Conservation (phyloP, 2,888 invertebrate species). For the Himalopsyche japonica region DNA sequence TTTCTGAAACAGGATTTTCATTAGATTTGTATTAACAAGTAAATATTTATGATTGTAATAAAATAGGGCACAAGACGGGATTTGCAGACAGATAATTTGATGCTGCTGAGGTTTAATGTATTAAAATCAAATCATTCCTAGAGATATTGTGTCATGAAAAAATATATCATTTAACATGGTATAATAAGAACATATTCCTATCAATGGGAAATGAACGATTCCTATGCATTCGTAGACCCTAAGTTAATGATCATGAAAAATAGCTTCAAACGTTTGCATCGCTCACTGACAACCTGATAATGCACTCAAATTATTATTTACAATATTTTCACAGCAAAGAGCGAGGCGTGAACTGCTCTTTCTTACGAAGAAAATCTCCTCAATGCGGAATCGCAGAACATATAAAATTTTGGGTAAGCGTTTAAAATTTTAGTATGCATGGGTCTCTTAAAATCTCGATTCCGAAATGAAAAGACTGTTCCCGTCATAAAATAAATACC, state of each 20-base stretch:
- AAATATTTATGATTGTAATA: too few relatives aligned
- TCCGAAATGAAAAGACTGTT: background rate
- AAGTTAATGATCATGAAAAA: background rate
- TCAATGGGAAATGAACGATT: background rate
- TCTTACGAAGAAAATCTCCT: background rate
- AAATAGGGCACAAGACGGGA: too few relatives aligned
- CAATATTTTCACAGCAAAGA: conserved; percentile 41
- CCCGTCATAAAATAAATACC: background rate
- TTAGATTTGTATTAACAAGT: too few relatives aligned
- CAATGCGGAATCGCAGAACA: background rate
- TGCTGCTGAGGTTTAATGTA: too few relatives aligned
- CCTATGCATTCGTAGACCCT: background rate
- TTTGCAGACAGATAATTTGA: too few relatives aligned
- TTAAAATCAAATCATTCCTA: background rate
- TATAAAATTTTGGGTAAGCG: background rate
- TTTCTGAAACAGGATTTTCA: too few relatives aligned
- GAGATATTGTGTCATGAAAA: background rate
- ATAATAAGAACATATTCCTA: background rate
- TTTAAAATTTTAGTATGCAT: background rate
- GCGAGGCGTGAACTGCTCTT: conserved; percentile 2
- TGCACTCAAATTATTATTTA: conserved; percentile 35
- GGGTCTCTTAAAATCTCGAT: background rate
- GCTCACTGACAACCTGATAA: conserved; percentile 22
- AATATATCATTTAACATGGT: background rate
- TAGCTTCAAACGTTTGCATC: background rate